A percentile compares a stretch with the other conserved stretches of the same genome.
Conservation (phyloP, 2,888 invertebrate species). For the Apamea anceps region DNA sequence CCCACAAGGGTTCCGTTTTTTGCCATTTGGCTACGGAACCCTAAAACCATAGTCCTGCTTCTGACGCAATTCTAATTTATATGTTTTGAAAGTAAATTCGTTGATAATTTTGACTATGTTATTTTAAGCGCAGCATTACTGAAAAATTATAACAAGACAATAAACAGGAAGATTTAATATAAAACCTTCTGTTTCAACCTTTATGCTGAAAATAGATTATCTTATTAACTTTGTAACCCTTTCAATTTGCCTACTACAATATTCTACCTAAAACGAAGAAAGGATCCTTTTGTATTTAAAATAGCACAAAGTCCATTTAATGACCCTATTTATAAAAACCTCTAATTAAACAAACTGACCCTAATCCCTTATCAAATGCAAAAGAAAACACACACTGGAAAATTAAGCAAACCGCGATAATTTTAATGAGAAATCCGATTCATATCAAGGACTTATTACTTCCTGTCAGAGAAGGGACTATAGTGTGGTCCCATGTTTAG, state of each 20-base stretch:
- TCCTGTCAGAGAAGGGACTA: conserved; percentile 56
- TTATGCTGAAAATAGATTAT: neutral
- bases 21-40: no score
- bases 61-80: neutral
- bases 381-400: conserved; percentile 50
- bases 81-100: neutral
- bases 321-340: conserved; percentile 6
- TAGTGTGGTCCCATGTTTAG: conserved; percentile 55
- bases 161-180: neutral
- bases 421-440: conserved; percentile 62
- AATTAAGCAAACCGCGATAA: conserved; percentile 62
- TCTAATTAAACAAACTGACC: conserved; percentile 40
- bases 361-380: conserved; percentile 30
- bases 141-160: neutral
- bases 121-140: neutral
- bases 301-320: neutral
- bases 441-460: conserved; percentile 68
- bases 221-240: neutral
- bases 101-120: neutral
- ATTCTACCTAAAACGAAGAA: neutral
- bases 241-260: neutral
- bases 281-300: neutral
- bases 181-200: neutral
- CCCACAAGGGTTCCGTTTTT: no score
- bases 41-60: no score